A percentile compares a stretch with the other conserved stretches of the same genome.
phyloP scores from a whole-genome alignment of 2,888 invertebrate genomes.

The Dryadula phaetusa region DNA sequence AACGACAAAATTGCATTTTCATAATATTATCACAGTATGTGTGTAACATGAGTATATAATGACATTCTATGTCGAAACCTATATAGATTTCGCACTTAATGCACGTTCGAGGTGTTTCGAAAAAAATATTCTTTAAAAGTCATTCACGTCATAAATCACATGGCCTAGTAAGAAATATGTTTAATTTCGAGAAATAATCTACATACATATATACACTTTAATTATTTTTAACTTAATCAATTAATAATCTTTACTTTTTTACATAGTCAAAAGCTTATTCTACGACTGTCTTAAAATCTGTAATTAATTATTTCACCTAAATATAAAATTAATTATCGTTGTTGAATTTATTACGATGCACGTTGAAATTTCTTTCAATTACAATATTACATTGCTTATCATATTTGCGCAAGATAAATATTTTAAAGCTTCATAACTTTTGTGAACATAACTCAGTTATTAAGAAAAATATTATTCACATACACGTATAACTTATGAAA shows the following conservation, averaged over 20 bases:
- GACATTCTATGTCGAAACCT: slow-evolving; percentile 19
- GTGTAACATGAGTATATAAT: slow-evolving; percentile 15
- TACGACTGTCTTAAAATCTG: background rate
- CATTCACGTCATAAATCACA: background rate
- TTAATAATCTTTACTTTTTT: background rate
- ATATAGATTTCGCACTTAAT: slow-evolving; percentile 22
- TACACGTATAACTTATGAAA: slow-evolving; percentile 2
- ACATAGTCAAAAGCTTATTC: background rate
- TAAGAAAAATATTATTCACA: background rate
- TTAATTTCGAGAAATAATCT: background rate
- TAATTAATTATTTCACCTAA: background rate
- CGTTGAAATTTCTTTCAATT: background rate
- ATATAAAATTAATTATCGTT: background rate
- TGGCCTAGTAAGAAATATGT: background rate
- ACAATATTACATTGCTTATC: background rate
- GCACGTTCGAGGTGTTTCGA: slow-evolving; percentile 22
- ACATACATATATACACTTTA: too few relatives aligned
- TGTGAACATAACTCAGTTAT: background rate
- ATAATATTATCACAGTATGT: slow-evolving; percentile 21
- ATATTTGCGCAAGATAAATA: background rate
- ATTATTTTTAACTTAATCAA: too few relatives aligned
- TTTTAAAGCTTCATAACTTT: slow-evolving; percentile 7
- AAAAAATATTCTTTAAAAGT: background rate
- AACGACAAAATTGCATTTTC: slow-evolving; percentile 27
- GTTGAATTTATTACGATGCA: background rate